Evolutionary conservation across 1,140 invertebrate species (phyloP), one percentile per base, ranked within the genome.

Genomic region (Druon quercuslanigerum): DNA sequence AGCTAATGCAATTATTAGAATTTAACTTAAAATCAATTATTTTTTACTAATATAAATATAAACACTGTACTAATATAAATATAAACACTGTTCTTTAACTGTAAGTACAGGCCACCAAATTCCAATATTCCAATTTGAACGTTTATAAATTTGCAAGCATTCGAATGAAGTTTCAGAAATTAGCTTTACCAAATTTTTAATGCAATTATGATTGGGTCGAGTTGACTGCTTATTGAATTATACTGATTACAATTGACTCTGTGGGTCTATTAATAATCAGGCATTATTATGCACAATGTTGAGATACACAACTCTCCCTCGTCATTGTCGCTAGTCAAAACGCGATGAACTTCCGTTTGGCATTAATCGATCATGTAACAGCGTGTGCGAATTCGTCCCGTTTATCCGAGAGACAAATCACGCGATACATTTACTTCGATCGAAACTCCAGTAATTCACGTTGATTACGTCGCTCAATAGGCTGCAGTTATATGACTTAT

Each of bases 361-460:
- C 71, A 25, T 73, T 73, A 77, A 77, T 77, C 76, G 25, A 77
- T 77, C 71, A 77, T 73, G 56, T 20, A 77, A 73, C 51, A 77
- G 70, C 71, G 52, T 66, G 16, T 73, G 14, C 52, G 71, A 56
- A 33, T 73, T 73, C 51, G 71, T 40, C 52, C 51, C 52, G 50
- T 73, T 77, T 73, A 52, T 73, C 66, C 73, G 50, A 72, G 40
- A 70, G 72, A 73, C 76, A 77, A 73, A 77, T 77, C 71, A 77
- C 71, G 46, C 71, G 54, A 73, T 77, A 77, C 73, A 52, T 73
- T 70, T 71, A 46, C 46, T 70, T 71, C 57, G 25, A 25, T 16
- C 50, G 7, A 16, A 54, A 46, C 52, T 50, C 25, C 52, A 25
- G 46, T 46, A 46, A 46, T 66, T 66, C 33, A 66, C 57, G 60